Evolutionary conservation across 2,113 vertebrate species (phyloP), one percentile per base, ranked within the genome.

Genomic region (Brachyhypopomus occidentalis): DNA sequence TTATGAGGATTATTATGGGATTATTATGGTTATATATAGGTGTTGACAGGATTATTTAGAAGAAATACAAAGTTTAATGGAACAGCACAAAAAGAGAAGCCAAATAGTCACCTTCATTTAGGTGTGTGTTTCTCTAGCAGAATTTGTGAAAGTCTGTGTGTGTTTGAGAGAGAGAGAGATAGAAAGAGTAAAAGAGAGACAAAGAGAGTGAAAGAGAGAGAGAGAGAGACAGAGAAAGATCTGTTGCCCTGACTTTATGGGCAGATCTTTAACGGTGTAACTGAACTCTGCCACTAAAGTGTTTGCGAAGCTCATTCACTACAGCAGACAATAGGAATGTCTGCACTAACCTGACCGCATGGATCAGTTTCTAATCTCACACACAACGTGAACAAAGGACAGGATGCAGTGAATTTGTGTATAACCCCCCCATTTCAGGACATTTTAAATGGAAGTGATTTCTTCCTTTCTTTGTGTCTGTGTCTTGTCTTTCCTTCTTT

Each of bases 321-420:
- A 79, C 79, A 36, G 75, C 66, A 69, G 72, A 81, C 72, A 78
- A 75, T 78, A 70, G 78, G 74, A 80, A 84, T 81, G 67, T 80
- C 70, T 60, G 64, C 72, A 72, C 60, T 22, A 9, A 63, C 63
- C 38, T n/a, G 62, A 72, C 70, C 30, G 25, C 30, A 4, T 52
- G 83, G 72, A 74, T 81, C 83, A 14, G 83, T 81, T 84, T 84
- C 79, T 74, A 79, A 84, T 75, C 83, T 81, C 74, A 60, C 60
- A 81, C 23, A 27, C 63, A 78, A 73, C 60, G 23, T 64, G 72
- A 52, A 84, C 83, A 84, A 84, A 78, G 72, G 62, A 70, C 80
- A 81, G 66, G 80, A 82, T 34, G 62, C 80, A 82, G 74, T 9
- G 62, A 78, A 78, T 81, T 81, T 84, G 69, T 62, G 80, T 84